phyloP scores from a whole-genome alignment of 2,113 vertebrate genomes.

The Vicugna pacos region DNA sequence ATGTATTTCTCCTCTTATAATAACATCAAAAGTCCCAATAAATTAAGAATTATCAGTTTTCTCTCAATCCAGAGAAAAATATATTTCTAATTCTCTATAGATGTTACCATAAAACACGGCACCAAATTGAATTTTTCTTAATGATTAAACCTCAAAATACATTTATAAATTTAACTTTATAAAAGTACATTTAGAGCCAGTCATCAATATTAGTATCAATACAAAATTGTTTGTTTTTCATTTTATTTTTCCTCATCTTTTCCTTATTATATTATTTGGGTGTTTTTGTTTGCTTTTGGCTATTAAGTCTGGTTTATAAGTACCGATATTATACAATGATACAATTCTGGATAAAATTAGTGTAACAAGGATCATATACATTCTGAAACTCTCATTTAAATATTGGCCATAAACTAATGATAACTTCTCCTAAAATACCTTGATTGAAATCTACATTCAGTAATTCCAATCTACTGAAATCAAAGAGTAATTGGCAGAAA shows the following conservation, averaged over 20 bases:
- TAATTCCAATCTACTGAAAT: conserved; percentile 25
- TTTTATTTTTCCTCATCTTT: conserved; percentile 79
- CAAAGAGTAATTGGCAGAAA: not conserved
- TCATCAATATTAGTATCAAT: conserved; percentile 84
- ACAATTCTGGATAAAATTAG: conserved; percentile 71
- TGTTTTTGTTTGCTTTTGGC: conserved; percentile 65
- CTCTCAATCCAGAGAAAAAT: conserved; percentile 61
- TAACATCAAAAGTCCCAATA: conserved; percentile 50
- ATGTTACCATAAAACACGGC: conserved; percentile 78
- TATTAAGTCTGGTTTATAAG: conserved; percentile 80
- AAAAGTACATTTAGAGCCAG: conserved; percentile 77
- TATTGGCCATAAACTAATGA: conserved; percentile 49
- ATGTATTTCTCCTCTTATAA: conserved; percentile 1
- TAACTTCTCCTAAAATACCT: conserved; percentile 11
- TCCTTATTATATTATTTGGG: conserved; percentile 38
- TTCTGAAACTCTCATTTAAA: conserved; percentile 72
- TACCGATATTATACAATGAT: conserved; percentile 70
- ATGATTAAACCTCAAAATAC: conserved; percentile 81
- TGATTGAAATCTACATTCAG: not conserved
- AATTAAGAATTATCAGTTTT: conserved; percentile 76
- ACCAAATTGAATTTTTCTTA: conserved; percentile 83
- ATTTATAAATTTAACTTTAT: conserved; percentile 82
- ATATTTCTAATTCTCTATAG: conserved; percentile 70
- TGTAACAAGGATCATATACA: conserved; percentile 27
- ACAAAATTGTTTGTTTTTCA: conserved; percentile 45